phyloP scores from a whole-genome alignment of 2,113 vertebrate genomes.

The Clinocottus analis region DNA sequence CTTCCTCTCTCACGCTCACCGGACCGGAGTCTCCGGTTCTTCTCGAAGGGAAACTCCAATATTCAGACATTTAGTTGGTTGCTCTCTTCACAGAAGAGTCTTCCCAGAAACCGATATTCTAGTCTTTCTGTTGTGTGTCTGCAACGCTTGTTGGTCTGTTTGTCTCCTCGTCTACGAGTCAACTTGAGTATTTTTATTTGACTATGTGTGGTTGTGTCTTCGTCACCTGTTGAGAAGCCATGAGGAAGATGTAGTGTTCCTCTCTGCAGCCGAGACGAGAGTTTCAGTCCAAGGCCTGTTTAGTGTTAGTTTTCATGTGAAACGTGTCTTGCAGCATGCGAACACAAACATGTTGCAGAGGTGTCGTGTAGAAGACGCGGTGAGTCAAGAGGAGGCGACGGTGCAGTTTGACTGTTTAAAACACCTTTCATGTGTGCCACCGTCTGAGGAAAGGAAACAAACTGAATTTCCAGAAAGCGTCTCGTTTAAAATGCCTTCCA shows the following conservation, averaged over 20 bases:
- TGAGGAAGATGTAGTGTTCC: no score
- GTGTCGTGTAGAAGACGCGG: neutral
- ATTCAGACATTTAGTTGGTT: constrained; percentile 1
- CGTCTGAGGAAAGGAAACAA: neutral
- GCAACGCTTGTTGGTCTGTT: constrained; percentile 11
- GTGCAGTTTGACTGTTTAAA: no score
- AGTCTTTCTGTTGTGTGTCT: neutral
- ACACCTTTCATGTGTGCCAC: neutral
- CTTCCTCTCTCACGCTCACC: constrained; percentile 10
- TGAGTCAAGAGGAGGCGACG: neutral
- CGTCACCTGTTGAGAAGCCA: no score
- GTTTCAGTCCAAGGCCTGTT: neutral
- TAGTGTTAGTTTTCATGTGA: neutral
- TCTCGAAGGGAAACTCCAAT: constrained; percentile 8
- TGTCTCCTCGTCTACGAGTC: neutral
- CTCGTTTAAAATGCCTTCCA: neutral
- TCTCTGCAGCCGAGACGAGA: no score
- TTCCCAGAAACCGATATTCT: constrained; percentile 31
- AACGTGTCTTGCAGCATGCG: neutral
- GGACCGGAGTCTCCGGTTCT: neutral
- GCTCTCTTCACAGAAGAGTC: no score
- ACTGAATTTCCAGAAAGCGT: constrained; percentile 1
- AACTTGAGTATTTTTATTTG: no score
- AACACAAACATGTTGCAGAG: neutral
- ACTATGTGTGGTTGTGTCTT: no score